Conservation (phyloP, 2,888 invertebrate species). For the Peribatodes rhomboidaria region DNA sequence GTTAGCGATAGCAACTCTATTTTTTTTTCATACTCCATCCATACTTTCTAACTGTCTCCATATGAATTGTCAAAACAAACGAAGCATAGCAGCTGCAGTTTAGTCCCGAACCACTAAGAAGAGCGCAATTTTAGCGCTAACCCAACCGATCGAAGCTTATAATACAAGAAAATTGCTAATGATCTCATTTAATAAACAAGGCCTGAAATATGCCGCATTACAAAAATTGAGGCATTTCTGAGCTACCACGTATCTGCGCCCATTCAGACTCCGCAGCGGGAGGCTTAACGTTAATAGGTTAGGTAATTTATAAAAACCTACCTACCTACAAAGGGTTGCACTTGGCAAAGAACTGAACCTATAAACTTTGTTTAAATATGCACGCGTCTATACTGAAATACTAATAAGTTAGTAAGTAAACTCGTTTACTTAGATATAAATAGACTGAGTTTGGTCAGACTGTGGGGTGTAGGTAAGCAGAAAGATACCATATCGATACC, state of each 20-base stretch:
- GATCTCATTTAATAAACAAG: slow-evolving; percentile 74
- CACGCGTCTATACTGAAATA: no score
- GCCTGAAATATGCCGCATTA: slow-evolving; percentile 61
- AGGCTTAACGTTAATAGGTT: slow-evolving; percentile 9
- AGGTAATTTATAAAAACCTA: slow-evolving; percentile 20
- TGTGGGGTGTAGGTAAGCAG: no score
- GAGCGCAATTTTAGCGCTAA: slow-evolving; percentile 45
- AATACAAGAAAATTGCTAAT: slow-evolving; percentile 72
- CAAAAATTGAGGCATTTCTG: slow-evolving; percentile 49
- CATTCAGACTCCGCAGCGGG: slow-evolving; percentile 22
- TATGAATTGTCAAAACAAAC: no score
- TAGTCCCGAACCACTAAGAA: neutral
- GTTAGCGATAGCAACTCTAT: no score
- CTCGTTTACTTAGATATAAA: no score
- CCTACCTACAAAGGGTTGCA: neutral
- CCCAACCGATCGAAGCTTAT: slow-evolving; percentile 55
- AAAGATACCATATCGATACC: no score
- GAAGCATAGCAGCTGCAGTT: neutral
- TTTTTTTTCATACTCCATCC: no score
- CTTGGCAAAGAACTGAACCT: neutral
- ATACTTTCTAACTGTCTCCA: no score
- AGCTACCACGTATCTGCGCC: slow-evolving; percentile 30
- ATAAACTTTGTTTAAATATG: no score
- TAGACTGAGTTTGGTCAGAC: no score
- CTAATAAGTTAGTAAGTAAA: no score